Conservation (phyloP, 2,797 vertebrate genomes). For the Sitta carolinensis region DNA sequence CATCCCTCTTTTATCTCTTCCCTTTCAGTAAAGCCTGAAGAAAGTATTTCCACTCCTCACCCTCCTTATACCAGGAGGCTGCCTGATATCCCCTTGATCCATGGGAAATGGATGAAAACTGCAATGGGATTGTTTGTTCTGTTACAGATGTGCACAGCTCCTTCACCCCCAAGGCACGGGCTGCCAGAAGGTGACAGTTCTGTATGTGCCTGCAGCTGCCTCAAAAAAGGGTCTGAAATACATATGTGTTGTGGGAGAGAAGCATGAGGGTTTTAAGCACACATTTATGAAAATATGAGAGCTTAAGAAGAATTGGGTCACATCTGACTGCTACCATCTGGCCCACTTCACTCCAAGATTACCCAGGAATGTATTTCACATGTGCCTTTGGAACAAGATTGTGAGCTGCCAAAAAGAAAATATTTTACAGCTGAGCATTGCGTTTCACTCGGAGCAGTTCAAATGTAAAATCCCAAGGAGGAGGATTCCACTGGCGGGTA, state of each 20-base stretch:
- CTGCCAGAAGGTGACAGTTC: not conserved
- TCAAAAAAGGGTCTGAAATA: not conserved
- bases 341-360: constrained; percentile 66
- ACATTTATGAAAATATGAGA: constrained; percentile 47
- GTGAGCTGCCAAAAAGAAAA: constrained; percentile 65
- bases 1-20: constrained; percentile 12
- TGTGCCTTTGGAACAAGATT: constrained; percentile 66
- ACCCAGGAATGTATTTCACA: constrained; percentile 70
- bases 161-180: not conserved
- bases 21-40: not conserved
- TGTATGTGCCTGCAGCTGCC: not conserved
- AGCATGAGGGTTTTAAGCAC: not conserved
- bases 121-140: not conserved
- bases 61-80: not conserved
- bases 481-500: not conserved
- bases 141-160: not conserved
- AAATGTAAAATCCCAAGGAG: not conserved
- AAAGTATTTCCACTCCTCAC: constrained; percentile 9
- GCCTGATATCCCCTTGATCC: not conserved
- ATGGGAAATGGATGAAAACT: not conserved
- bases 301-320: constrained; percentile 67
- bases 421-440: constrained; percentile 61
- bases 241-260: not conserved
- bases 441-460: not conserved
- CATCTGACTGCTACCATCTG: constrained; percentile 74